Base-by-base conservation (phyloP, 2,888 invertebrate species). In the Drosophila mulleri region DNA sequence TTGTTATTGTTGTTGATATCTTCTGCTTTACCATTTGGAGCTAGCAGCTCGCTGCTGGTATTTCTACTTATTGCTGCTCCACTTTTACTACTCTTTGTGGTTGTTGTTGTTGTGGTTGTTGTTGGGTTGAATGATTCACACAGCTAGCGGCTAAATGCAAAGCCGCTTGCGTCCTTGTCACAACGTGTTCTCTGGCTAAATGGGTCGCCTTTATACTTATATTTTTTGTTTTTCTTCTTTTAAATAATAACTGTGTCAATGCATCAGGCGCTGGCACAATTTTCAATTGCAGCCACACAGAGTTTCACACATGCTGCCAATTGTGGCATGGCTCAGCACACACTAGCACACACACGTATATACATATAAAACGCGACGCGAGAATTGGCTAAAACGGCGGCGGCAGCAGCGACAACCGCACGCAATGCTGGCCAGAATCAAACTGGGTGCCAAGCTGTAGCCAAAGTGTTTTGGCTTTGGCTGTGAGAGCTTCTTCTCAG, bases 381-480 rank as follows among this genome's bases (percentile, higher is more conserved):
- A 58, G 59, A 59, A 48, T 39, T 45, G 48, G 47, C 57, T 32
- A 45, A 65, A 57, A 45, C 37, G 32, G 42, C 44, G 20, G 50
- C 53, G 50, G 52, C 29, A 56, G 41, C 63, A 60, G 61, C 77
- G 64, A 77, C 83, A 91, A 90, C 91, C 90, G 80, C 78, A 78
- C 86, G 80, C 90, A 85, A 76, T 78, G 90, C 82, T 78, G 76
- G 89, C 80, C 84, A 88, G 90, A 90, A 83, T 81, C 79, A 79
- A 83, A 91, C 91, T 91, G 88, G 78, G 80, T 75, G 69, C 75
- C 62, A 67, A 48, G 52, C 52, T 53, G 52, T 37, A 23, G 52
- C 41, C 20, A 29, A 56, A 66, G 70, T 58, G 42, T 48, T 67
- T 39, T 41, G 42, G 50, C 50, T 37, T 26, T 32, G 32, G 23